Evolutionary conservation across 2,113 vertebrate genomes (phyloP), one percentile per base, ranked within the genome.

Genomic region (Oncorhynchus tshawytscha): DNA sequence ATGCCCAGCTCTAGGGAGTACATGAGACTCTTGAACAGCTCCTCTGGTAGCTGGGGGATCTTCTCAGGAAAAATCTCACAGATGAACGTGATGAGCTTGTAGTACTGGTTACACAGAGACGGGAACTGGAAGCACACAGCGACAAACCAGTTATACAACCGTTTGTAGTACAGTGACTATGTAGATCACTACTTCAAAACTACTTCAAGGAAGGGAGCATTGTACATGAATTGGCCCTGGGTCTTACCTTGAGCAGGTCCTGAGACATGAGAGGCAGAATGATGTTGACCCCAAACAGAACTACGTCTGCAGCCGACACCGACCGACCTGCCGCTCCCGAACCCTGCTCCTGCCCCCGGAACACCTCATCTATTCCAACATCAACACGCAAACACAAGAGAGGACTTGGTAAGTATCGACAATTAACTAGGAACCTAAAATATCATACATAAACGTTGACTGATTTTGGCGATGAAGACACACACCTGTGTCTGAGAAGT

Each of bases 1-100:
- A 99, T 99, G 69, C 98, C 98, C 81, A 99, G 92, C 88, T 99
- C 98, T 87, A 99, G 88, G 11, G 98, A 99, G 91, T 96, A 98
- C 97, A 99, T 99, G 70, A 99, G 92, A 88, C 97, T 99, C 89
- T 99, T 99, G 91, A 99, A 99, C 67, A 99, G 94, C 71, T 99
- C 98, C 78, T 99, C 98, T 24, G 98, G 98, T 86, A 99, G 95
- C 86, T 97, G 97, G 15, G 98, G 97, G 93, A 99, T 99, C 93
- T 99, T 99, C 85, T 99, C 98, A 82, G 98, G 98, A 81, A 99
- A 99, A 91, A 99, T 98, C 92, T 99, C 98, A 91, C 98, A 99
- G 90, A 99, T 99, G 94, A 99, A 99, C 74, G 98, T 99, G 90
- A 99, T 99, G 90, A 99, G 94, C 90, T 99, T 99, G 94, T 99